These are phyloP conservation scores for Actinia equina DNA, from an alignment of 64 coral and sea anemone genomes.

Conservation along the genomic window DNA sequence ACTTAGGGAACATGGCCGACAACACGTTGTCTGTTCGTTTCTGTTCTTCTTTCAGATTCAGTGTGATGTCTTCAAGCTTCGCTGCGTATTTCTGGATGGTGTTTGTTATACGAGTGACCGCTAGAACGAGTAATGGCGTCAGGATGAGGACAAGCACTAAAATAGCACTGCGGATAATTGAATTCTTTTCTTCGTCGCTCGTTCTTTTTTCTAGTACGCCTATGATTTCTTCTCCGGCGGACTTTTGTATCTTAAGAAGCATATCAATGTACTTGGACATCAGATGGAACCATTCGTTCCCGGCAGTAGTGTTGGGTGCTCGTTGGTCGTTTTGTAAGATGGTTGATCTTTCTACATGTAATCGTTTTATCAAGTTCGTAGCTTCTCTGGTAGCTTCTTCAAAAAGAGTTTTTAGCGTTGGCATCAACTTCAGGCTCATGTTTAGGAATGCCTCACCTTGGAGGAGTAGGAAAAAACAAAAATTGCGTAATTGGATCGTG, in stretches of 20 bases:
- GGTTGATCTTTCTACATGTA: slow-evolving; percentile 36
- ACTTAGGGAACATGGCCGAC: slow-evolving; percentile 69
- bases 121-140: slow-evolving; percentile 36
- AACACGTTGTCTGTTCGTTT: slow-evolving; percentile 60
- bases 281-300: slow-evolving; percentile 39
- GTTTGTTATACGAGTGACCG: slow-evolving; percentile 43
- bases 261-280: slow-evolving; percentile 62
- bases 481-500: background rate
- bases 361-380: background rate
- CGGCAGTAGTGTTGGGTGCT: background rate
- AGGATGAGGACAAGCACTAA: slow-evolving; percentile 38
- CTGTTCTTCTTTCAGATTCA: slow-evolving; percentile 60
- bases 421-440: slow-evolving; percentile 40
- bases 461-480: background rate
- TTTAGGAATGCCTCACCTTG: slow-evolving; percentile 26
- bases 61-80: slow-evolving; percentile 41
- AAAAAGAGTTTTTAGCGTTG: slow-evolving; percentile 41
- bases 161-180: background rate
- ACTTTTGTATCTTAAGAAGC: slow-evolving; percentile 49
- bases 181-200: background rate
- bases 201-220: background rate
- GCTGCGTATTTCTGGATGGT: slow-evolving; percentile 61
- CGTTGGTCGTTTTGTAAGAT: slow-evolving; percentile 43
- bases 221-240: slow-evolving; percentile 1
- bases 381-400: background rate